A percentile compares a stretch with the other conserved stretches of the same genome.
phyloP scores from a whole-genome alignment of 1,140 invertebrate species.

The Drosophila carrolli region DNA sequence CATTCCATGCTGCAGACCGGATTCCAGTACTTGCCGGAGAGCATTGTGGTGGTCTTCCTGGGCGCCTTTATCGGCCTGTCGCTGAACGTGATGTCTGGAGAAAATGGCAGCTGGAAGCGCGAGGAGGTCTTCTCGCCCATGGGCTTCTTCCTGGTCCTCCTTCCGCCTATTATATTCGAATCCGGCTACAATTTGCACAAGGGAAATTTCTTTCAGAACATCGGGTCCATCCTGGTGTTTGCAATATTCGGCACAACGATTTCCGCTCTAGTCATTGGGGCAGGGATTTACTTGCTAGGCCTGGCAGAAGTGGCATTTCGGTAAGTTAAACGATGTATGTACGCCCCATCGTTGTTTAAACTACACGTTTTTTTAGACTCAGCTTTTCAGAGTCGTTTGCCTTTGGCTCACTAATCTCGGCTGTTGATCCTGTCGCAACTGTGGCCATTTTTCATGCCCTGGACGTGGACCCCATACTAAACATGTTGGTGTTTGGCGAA shows the following conservation, averaged over 20 bases:
- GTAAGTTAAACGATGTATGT: slow-evolving; percentile 35
- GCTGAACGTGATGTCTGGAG: slow-evolving; percentile 95
- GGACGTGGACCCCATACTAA: slow-evolving; percentile 97
- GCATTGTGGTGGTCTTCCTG: slow-evolving; percentile 98
- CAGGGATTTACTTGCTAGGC: slow-evolving; percentile 97
- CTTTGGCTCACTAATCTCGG: slow-evolving; percentile 98
- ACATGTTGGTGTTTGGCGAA: slow-evolving; percentile 99
- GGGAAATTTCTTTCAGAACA: slow-evolving; percentile 99
- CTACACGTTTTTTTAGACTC: slow-evolving; percentile 35
- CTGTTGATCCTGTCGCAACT: slow-evolving; percentile 99
- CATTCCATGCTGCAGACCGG: slow-evolving; percentile 97
- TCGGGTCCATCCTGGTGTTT: slow-evolving; percentile 97
- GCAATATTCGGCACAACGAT: slow-evolving; percentile 98
- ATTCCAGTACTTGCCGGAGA: slow-evolving; percentile 98
- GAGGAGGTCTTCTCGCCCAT: slow-evolving; percentile 99
- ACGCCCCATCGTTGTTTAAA: neutral
- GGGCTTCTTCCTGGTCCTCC: slow-evolving; percentile 97
- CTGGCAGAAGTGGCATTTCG: slow-evolving; percentile 94
- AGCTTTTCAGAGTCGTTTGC: slow-evolving; percentile 98
- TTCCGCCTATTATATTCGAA: slow-evolving; percentile 99
- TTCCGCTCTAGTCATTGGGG: slow-evolving; percentile 95
- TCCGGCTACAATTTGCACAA: slow-evolving; percentile 99
- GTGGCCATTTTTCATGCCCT: slow-evolving; percentile 98
- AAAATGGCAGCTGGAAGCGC: slow-evolving; percentile 97
- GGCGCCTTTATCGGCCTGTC: slow-evolving; percentile 96